A percentile compares a stretch with the other conserved stretches of the same genome.
phyloP scores from a whole-genome alignment of 2,797 vertebrate genomes.

The Limnodromus scolopaceus region DNA sequence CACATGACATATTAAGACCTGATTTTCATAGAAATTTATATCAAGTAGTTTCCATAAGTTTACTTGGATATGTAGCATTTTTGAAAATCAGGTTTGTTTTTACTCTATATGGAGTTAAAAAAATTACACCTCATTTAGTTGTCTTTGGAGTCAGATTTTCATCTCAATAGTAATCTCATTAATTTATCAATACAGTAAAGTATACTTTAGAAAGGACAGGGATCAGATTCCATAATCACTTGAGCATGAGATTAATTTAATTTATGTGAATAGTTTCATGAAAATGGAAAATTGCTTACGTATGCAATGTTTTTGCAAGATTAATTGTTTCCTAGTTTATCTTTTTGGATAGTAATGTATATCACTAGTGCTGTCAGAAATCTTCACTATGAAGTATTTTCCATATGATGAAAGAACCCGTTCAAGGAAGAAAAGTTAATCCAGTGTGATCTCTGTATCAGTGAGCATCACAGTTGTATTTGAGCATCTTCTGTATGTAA shows the following conservation, averaged over 20 bases:
- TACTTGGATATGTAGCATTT: background rate
- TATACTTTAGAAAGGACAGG: background rate
- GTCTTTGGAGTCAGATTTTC: background rate
- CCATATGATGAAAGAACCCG: background rate
- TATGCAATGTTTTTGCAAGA: background rate
- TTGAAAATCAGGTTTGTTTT: background rate
- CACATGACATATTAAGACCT: background rate
- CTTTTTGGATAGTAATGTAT: background rate
- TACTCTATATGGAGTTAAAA: background rate
- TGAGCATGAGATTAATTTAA: background rate
- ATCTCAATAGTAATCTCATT: background rate
- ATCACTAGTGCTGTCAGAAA: background rate
- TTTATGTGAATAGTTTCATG: background rate
- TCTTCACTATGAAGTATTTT: background rate
- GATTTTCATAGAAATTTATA: background rate
- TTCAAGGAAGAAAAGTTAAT: background rate
- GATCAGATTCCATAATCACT: background rate
- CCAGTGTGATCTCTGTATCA: background rate
- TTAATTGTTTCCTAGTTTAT: background rate
- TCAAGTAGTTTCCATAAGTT: background rate
- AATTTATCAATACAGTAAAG: background rate
- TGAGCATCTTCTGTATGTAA: background rate
- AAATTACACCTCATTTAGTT: background rate
- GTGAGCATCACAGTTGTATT: background rate
- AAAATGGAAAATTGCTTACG: background rate